These are phyloP conservation scores for Dermochelys coriacea DNA, from an alignment of 2,797 vertebrate species.

Conservation along the genomic window DNA sequence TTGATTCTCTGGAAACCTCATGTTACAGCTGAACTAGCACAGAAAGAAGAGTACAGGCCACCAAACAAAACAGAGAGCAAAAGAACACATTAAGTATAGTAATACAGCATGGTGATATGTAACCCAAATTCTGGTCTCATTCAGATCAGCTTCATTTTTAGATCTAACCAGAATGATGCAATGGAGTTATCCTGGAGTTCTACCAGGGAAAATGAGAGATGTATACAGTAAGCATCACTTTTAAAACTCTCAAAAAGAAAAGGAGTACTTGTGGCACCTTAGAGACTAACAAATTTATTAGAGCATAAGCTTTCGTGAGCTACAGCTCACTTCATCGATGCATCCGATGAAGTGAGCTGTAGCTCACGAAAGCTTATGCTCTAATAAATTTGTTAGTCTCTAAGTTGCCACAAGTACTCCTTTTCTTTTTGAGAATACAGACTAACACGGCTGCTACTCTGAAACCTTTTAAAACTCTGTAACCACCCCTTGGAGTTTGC, in stretches of 20 bases:
- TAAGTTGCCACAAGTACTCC: too few species aligned
- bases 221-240: neutral
- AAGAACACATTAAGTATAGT: neutral
- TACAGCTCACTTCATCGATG: too few species aligned
- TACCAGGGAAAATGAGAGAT: neutral
- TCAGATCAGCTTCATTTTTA: neutral
- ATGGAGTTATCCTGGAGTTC: neutral
- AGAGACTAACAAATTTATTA: too few species aligned
- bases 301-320: too few species aligned
- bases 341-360: too few species aligned
- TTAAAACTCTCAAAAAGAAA: neutral
- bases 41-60: neutral
- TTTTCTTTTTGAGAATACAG: too few species aligned
- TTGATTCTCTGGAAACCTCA: neutral
- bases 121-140: neutral
- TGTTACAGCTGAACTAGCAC: neutral
- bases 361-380: too few species aligned
- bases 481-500: neutral
- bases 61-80: neutral
- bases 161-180: neutral
- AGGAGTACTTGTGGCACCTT: too few species aligned
- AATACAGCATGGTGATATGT: accelerated
- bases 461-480: neutral
- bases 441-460: too few species aligned
- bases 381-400: too few species aligned